phyloP scores from a whole-genome alignment of 37 sponge, comb jelly and placozoan genomes.

The Spongilla lacustris region DNA sequence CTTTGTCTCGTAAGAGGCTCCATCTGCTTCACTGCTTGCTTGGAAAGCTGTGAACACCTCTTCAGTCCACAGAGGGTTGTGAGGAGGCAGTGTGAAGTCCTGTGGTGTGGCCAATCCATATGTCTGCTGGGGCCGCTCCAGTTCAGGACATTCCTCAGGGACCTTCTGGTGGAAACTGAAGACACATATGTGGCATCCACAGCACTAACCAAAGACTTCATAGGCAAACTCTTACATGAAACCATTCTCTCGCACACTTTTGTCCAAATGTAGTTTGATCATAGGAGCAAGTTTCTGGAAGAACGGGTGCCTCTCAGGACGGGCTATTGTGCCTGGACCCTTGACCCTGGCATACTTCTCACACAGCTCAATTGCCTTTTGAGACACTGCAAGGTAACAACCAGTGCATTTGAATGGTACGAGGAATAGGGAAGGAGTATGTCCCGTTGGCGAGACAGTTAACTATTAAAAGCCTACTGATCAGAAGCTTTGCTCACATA shows the following conservation, averaged over 20 bases:
- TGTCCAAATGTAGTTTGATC: slow-evolving; percentile 85
- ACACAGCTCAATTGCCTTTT: slow-evolving; percentile 77
- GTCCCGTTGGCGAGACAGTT: not conserved
- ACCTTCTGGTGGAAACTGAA: slow-evolving; percentile 94
- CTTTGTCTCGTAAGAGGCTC: slow-evolving; percentile 64
- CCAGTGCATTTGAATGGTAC: too few relatives aligned
- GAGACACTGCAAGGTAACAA: slow-evolving; percentile 67
- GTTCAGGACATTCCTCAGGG: slow-evolving; percentile 85
- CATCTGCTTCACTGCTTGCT: slow-evolving; percentile 47
- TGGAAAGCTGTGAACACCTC: slow-evolving; percentile 82
- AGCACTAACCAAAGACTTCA: not conserved
- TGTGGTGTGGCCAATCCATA: slow-evolving; percentile 94
- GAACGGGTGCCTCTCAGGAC: slow-evolving; percentile 94
- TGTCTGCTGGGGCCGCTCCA: slow-evolving; percentile 81
- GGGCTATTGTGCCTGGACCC: slow-evolving; percentile 89
- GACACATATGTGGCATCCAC: not conserved
- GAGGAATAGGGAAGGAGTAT: not conserved
- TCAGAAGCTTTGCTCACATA: slow-evolving; percentile 63
- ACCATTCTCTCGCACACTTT: slow-evolving; percentile 94
- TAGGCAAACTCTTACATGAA: slow-evolving; percentile 80
- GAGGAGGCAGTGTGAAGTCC: slow-evolving; percentile 88
- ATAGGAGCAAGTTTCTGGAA: slow-evolving; percentile 93
- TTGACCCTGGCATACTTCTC: slow-evolving; percentile 82
- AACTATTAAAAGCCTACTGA: not conserved
- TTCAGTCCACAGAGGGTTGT: slow-evolving; percentile 92